Conservation (phyloP, 37 sponge, comb jelly and placozoan genomes). For the Beroe ovata region DNA sequence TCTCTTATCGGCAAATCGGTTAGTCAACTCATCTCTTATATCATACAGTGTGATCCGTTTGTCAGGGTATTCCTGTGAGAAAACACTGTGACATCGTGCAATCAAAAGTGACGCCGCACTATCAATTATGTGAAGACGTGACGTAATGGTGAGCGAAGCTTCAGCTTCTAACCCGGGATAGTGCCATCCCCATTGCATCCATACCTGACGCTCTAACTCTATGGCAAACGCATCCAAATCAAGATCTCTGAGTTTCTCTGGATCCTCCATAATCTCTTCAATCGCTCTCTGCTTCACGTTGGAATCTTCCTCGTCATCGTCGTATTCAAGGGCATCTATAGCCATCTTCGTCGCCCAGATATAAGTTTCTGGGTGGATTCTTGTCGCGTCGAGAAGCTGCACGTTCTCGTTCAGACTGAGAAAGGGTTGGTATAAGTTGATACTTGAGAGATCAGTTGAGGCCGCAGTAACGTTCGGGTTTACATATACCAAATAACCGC, state of each 20-base stretch:
- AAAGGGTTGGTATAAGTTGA: background rate
- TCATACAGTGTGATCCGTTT: constrained; percentile 91
- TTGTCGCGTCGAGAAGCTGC: constrained; percentile 90
- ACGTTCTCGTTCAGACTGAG: constrained; percentile 70
- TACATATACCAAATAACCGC: no score
- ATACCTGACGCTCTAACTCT: constrained; percentile 89
- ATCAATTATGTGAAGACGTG: no score
- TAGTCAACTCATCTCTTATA: constrained; percentile 88
- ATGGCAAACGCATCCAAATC: constrained; percentile 98
- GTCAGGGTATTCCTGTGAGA: constrained; percentile 80
- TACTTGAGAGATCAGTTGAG: no score
- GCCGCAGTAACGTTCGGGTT: no score
- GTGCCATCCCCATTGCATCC: no score
- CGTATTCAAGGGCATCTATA: constrained; percentile 94
- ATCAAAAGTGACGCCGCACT: no score
- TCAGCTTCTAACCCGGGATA: no score
- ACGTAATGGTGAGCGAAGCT: no score
- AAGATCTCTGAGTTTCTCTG: constrained; percentile 88
- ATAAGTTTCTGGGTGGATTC: constrained; percentile 95
- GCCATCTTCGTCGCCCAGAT: constrained; percentile 99
- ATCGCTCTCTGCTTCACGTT: constrained; percentile 71
- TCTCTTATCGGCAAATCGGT: constrained; percentile 81
- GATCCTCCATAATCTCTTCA: constrained; percentile 84
- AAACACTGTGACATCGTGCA: background rate
- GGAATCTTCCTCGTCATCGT: constrained; percentile 73